These are phyloP conservation scores for Lagopus muta DNA, from an alignment of 2,113 vertebrate species.

Conservation along the genomic window DNA sequence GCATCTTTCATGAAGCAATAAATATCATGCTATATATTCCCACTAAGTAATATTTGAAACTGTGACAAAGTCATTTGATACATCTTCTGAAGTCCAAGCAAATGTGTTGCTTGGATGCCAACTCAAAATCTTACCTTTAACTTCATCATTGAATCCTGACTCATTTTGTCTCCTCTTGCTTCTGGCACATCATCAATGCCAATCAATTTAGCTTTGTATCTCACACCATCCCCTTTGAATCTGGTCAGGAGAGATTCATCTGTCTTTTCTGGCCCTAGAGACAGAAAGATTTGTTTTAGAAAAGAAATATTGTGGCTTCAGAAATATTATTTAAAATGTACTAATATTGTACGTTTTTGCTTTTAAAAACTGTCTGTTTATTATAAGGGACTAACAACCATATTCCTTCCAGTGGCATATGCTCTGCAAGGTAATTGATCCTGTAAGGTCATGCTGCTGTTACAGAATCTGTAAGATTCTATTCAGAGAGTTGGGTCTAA, in stretches of 20 bases:
- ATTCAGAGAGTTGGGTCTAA: not conserved
- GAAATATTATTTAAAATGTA: not conserved
- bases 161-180: conserved; percentile 96
- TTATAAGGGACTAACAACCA: not conserved
- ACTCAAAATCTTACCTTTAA: conserved; percentile 85
- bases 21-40: not conserved
- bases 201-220: conserved; percentile 96
- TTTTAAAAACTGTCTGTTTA: not conserved
- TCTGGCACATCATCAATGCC: conserved; percentile 93
- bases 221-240: conserved; percentile 94
- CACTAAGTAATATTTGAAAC: not conserved
- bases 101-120: not conserved
- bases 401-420: not conserved
- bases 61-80: not conserved
- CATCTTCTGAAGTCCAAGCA: not conserved
- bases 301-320: not conserved
- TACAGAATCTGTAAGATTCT: not conserved
- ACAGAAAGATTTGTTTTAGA: not conserved
- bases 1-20: not conserved
- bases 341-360: not conserved
- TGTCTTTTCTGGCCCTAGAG: conserved; percentile 88
- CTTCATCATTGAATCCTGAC: conserved; percentile 99
- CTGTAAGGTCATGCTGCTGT: not conserved
- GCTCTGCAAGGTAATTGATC: not conserved
- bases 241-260: conserved; percentile 91